Percentiles rank a stretch among this genome's conserved stretches.
Conservation (phyloP, 2,888 invertebrate genomes). For the Temnothorax unifasciatus region DNA sequence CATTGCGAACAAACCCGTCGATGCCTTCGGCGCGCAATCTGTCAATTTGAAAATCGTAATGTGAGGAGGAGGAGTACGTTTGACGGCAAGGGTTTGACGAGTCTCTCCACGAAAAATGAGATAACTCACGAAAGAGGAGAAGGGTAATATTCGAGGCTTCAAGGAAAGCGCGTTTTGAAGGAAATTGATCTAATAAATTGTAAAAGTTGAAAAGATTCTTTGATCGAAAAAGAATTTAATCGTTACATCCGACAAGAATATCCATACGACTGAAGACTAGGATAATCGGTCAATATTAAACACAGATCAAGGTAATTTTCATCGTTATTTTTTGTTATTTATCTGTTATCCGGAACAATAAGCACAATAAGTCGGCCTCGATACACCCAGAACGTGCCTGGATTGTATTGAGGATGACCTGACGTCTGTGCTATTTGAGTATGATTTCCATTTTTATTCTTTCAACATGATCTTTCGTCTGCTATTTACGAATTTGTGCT, state of each 20-base stretch:
- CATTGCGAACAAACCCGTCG: too few species aligned
- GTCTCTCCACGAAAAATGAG: neutral
- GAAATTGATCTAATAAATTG: neutral
- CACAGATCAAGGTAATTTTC: neutral
- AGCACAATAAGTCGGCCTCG: too few species aligned
- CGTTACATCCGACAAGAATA: neutral
- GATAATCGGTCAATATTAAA: neutral
- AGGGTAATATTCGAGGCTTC: neutral
- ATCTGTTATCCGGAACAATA: too few species aligned
- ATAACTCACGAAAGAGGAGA: neutral
- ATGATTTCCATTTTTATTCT: neutral
- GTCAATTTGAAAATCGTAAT: too few species aligned
- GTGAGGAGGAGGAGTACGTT: too few species aligned
- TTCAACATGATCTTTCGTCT: neutral
- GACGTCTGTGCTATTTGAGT: too few species aligned
- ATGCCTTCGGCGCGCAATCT: too few species aligned
- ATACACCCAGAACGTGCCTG: too few species aligned
- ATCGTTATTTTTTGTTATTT: neutral
- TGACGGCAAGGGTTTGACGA: too few species aligned
- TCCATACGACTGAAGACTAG: neutral
- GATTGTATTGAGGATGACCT: too few species aligned
- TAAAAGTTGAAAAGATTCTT: neutral
- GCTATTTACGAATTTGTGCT: neutral
- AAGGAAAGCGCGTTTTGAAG: neutral
- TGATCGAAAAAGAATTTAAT: neutral